A percentile compares a stretch with the other conserved stretches of the same genome.
These are phyloP conservation scores for Heteromormyrus szaboi DNA, from an alignment of 2,797 vertebrate species.

Conservation along the genomic window DNA sequence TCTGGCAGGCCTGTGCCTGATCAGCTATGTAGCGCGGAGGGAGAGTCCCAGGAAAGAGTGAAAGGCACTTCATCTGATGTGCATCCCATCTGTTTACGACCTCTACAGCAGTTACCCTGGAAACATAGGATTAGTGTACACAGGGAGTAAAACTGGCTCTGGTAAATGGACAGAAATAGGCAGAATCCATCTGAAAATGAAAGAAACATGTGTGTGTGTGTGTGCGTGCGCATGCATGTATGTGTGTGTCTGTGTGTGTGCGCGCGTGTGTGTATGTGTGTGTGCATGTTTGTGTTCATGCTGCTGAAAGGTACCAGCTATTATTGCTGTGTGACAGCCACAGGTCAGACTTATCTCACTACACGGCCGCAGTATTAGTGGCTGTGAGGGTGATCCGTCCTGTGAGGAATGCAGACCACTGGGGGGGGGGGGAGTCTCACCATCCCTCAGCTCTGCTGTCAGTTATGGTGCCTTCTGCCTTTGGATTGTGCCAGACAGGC, in stretches of 20 bases:
- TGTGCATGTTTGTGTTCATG: not conserved
- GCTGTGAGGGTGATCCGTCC: not conserved
- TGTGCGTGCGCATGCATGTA: no score
- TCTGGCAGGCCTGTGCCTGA: conserved; percentile 9
- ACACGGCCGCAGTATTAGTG: not conserved
- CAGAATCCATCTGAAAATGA: no score
- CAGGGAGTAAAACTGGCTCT: not conserved
- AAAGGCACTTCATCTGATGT: not conserved
- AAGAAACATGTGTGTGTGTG: not conserved
- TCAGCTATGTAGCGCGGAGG: not conserved
- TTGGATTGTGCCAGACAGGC: not conserved
- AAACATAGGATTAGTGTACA: not conserved
- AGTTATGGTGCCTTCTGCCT: not conserved
- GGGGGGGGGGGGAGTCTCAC: not conserved
- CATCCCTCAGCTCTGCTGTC: not conserved
- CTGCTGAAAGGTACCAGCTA: not conserved
- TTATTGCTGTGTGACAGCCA: not conserved
- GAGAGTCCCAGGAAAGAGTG: not conserved
- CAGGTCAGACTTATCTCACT: not conserved
- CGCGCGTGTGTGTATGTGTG: no score
- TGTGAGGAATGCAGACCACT: not conserved
- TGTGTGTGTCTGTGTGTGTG: no score
- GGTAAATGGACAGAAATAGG: not conserved
- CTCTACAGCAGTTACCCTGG: not conserved
- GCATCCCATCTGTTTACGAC: not conserved